A percentile compares a stretch with the other conserved stretches of the same genome.
Conservation (phyloP, 2,113 vertebrate genomes). For the Desmodus rotundus region DNA sequence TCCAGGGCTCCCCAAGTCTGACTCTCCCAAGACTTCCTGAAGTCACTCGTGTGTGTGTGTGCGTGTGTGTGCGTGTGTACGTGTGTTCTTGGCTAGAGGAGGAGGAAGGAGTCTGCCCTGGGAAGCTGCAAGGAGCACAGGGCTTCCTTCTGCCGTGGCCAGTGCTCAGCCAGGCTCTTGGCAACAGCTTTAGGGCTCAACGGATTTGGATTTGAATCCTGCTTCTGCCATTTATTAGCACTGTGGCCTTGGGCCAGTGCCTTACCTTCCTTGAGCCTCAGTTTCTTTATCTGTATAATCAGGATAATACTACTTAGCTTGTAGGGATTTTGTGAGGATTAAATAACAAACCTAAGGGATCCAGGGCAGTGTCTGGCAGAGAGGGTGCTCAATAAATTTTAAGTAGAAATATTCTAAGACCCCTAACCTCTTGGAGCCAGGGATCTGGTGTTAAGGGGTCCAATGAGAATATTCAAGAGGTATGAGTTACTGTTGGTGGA, state of each 20-base stretch:
- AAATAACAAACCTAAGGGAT: neutral
- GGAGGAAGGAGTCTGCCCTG: neutral
- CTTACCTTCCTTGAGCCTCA: neutral
- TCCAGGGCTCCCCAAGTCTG: neutral
- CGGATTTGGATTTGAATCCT: constrained; percentile 26
- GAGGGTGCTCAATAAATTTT: neutral
- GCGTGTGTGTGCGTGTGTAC: no score
- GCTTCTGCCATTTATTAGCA: neutral
- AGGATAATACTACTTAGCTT: neutral
- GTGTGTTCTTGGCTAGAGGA: neutral
- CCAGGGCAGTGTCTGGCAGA: neutral
- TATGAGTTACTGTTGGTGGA: neutral
- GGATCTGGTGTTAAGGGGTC: neutral
- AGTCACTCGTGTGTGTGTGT: no score
- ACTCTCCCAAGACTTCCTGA: constrained; percentile 18
- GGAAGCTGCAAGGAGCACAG: neutral
- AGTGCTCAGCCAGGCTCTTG: neutral
- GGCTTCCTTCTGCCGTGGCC: neutral
- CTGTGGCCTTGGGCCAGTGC: neutral
- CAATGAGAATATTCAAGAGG: constrained; percentile 27
- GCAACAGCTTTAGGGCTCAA: neutral
- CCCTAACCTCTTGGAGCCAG: constrained; percentile 33
- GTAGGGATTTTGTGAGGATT: neutral
- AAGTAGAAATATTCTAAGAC: constrained; percentile 9
- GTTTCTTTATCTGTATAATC: constrained; percentile 27